These are phyloP conservation scores for Urosaurus nigricauda DNA, from an alignment of 2,797 vertebrate genomes.

Conservation along the genomic window DNA sequence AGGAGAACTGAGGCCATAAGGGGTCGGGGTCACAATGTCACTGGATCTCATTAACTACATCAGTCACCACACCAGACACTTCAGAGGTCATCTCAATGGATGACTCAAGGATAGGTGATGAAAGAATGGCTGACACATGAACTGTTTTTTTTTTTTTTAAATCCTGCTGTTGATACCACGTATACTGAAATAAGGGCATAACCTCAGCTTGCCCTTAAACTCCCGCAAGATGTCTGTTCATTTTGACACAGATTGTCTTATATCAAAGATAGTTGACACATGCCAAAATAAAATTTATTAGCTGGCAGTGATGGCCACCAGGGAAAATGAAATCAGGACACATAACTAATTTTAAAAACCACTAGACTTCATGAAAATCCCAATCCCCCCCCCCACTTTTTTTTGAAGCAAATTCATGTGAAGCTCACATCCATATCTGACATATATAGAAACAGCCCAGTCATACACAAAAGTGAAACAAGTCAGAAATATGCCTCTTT, in stretches of 20 bases:
- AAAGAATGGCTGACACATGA: constrained; percentile 61
- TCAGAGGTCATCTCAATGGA: constrained; percentile 76
- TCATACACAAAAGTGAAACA: neutral
- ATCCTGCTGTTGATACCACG: constrained; percentile 31
- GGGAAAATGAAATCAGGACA: neutral
- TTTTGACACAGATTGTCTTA: accelerated
- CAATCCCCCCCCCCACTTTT: constrained; percentile 20
- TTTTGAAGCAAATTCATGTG: neutral
- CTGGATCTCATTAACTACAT: constrained; percentile 85
- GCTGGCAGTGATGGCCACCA: neutral
- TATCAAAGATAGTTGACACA: neutral
- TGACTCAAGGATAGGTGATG: constrained; percentile 54
- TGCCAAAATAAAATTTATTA: neutral
- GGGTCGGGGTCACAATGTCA: constrained; percentile 81
- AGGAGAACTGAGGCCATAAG: constrained; percentile 74
- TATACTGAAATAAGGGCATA: constrained; percentile 30
- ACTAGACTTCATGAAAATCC: neutral
- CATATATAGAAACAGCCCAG: neutral
- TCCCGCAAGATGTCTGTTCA: constrained; percentile 8
- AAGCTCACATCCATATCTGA: neutral
- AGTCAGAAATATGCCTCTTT: neutral
- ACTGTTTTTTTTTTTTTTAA: constrained; percentile 35
- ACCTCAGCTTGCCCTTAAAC: neutral
- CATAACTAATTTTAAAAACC: neutral
- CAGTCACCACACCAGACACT: constrained; percentile 78